Conservation (phyloP, 2,888 invertebrate genomes). For the Clitarchus hookeri region DNA sequence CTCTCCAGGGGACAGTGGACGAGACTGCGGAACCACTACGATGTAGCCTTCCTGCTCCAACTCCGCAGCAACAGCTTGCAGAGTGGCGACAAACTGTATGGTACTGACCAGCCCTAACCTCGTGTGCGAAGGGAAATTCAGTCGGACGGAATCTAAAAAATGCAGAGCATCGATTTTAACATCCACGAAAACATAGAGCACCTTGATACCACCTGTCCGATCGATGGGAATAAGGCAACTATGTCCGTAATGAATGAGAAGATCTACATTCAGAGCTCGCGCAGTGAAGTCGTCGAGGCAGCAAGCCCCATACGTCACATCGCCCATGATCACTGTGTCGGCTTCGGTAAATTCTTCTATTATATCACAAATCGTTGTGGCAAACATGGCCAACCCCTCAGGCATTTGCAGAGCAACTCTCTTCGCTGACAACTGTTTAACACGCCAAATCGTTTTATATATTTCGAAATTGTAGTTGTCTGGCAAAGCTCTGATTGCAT, state of each 20-base stretch:
- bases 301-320: slow-evolving; percentile 99
- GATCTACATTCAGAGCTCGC: slow-evolving; percentile 82
- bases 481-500: slow-evolving; percentile 78
- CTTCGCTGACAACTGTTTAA: slow-evolving; percentile 79
- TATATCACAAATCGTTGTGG: slow-evolving; percentile 91
- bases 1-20: slow-evolving; percentile 96
- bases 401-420: slow-evolving; percentile 96
- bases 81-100: slow-evolving; percentile 94
- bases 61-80: slow-evolving; percentile 79
- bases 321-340: slow-evolving; percentile 96
- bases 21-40: slow-evolving; percentile 83
- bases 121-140: slow-evolving; percentile 67
- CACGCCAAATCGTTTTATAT: slow-evolving; percentile 96
- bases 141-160: slow-evolving; percentile 85
- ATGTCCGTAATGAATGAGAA: slow-evolving; percentile 97
- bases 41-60: slow-evolving; percentile 70
- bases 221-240: slow-evolving; percentile 93
- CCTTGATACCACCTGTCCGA: slow-evolving; percentile 81
- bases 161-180: slow-evolving; percentile 95
- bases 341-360: slow-evolving; percentile 86
- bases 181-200: slow-evolving; percentile 97
- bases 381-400: slow-evolving; percentile 90
- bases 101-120: slow-evolving; percentile 91
- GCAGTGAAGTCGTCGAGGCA: slow-evolving; percentile 98
- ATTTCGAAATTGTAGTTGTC: slow-evolving; percentile 98